These are phyloP conservation scores for Trachelus tabidus DNA, from an alignment of 2,888 invertebrate species.

Conservation along the genomic window DNA sequence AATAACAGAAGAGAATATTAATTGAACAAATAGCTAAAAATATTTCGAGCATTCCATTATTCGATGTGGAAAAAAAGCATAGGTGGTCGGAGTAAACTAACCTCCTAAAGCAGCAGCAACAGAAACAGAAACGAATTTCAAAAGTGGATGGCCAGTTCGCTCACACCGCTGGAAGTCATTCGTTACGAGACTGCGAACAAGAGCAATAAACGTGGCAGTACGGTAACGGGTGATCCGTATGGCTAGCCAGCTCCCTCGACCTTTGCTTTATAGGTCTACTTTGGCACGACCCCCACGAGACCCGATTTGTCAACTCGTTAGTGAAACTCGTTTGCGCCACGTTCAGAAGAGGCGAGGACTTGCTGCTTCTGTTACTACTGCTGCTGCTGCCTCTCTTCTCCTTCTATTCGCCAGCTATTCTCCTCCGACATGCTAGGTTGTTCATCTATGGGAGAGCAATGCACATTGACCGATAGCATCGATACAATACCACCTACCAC, in stretches of 20 bases:
- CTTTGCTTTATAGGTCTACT: conserved; percentile 63
- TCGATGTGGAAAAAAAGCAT: not conserved
- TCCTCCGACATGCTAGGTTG: conserved; percentile 13
- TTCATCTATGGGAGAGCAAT: not conserved
- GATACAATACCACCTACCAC: not conserved
- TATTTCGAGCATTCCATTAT: not conserved
- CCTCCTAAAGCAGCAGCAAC: not conserved
- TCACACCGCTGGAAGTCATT: conserved; percentile 48
- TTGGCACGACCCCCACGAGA: conserved; percentile 63
- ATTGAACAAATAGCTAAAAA: not conserved
- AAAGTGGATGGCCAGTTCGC: conserved; percentile 9
- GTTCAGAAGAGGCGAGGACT: conserved; percentile 22
- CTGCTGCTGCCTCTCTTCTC: conserved; percentile 3
- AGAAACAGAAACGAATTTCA: not conserved
- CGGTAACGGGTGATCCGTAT: conserved; percentile 56
- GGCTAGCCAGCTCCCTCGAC: conserved; percentile 44
- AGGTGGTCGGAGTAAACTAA: not conserved
- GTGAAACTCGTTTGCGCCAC: conserved; percentile 62
- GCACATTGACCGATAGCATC: not conserved
- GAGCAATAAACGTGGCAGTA: conserved; percentile 62
- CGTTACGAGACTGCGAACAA: conserved; percentile 61
- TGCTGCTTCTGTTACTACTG: not conserved
- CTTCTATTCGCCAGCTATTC: conserved; percentile 8
- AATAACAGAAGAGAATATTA: not conserved
- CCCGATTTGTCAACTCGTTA: conserved; percentile 67